Percentiles rank a stretch among this genome's conserved stretches.
These are phyloP conservation scores for Atrina japonica DNA, from an alignment of 2,888 invertebrate species.

Conservation along the genomic window DNA sequence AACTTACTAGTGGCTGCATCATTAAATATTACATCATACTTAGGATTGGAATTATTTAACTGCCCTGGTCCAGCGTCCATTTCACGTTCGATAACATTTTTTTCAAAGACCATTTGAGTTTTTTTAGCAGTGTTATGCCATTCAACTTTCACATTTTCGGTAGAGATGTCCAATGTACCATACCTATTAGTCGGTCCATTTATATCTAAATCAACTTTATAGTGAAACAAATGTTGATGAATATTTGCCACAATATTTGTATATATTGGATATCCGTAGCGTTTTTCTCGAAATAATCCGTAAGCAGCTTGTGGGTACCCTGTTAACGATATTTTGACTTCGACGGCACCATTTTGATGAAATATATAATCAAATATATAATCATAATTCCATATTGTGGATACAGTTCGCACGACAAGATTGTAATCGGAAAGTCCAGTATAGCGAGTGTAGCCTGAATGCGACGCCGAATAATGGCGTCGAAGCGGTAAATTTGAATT, in stretches of 20 bases:
- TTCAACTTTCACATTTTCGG: conserved; percentile 53
- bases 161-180: conserved; percentile 59
- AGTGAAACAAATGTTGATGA: conserved; percentile 73
- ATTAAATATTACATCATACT: conserved; percentile 64
- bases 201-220: conserved; percentile 75
- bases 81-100: conserved; percentile 60
- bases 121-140: conserved; percentile 57
- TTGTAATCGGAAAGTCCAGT: conserved; percentile 66
- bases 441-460: conserved; percentile 55
- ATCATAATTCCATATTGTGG: conserved; percentile 71
- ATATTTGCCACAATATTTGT: conserved; percentile 65
- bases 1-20: conserved; percentile 61
- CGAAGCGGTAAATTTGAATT: conserved; percentile 69
- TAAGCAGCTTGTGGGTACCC: conserved; percentile 72
- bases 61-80: conserved; percentile 60
- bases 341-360: conserved; percentile 72
- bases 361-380: conserved; percentile 76
- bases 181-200: conserved; percentile 66
- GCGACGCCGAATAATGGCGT: conserved; percentile 65
- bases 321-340: conserved; percentile 66
- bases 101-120: conserved; percentile 59
- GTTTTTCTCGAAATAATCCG: conserved; percentile 58
- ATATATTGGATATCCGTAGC: conserved; percentile 64
- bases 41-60: conserved; percentile 53
- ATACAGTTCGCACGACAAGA: conserved; percentile 69